Base-by-base conservation (phyloP, 2,888 invertebrate species). In the Drosophila infuscata region DNA sequence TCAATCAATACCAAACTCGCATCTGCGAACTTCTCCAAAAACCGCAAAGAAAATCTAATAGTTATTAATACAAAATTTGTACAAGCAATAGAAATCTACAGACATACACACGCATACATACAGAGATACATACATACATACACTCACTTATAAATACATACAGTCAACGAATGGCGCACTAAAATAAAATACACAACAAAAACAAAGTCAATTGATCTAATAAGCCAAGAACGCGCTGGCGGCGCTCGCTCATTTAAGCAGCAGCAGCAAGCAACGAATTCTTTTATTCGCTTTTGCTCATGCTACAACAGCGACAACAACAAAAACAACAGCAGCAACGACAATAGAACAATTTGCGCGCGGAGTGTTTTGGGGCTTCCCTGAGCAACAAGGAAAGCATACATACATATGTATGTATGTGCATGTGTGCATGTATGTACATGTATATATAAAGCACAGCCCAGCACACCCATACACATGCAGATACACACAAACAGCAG, bases 181-280 rank as follows among this genome's bases (percentile, higher is more conserved):
- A 58, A 68, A 59, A 64, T 59, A 56, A 58, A 52, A 60, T 48
- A 70, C 61, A 53, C 59, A 64, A 70, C 70, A 65, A 79, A 73
- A 79, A 73, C 65, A 79, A 73, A 82, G 67, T 81, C 84, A 87
- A 85, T 85, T 85, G 82, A 87, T 85, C 85, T 88, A 87, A 84
- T 85, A 84, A 87, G 84, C 75, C 73, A 79, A 76, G 79, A 83
- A 76, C 81, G 79, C 79, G 62, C 43, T 33, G 46, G 49, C 70
- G 69, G 63, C 66, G 78, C 64, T 77, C 64, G 63, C 70, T 78
- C 70, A 64, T 64, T 77, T 73, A 69, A 78, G 68, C 70, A 79
- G 52, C 57, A 65, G 60, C 79, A 73, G 70, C 67, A 61, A 56
- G 70, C 79, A 73, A 68, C 70, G 64, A 56, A 68, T 70, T 67